A percentile compares a stretch with the other conserved stretches of the same genome.
Evolutionary conservation across 2,888 invertebrate genomes (phyloP).

Genomic region (Copidosoma aretas): DNA sequence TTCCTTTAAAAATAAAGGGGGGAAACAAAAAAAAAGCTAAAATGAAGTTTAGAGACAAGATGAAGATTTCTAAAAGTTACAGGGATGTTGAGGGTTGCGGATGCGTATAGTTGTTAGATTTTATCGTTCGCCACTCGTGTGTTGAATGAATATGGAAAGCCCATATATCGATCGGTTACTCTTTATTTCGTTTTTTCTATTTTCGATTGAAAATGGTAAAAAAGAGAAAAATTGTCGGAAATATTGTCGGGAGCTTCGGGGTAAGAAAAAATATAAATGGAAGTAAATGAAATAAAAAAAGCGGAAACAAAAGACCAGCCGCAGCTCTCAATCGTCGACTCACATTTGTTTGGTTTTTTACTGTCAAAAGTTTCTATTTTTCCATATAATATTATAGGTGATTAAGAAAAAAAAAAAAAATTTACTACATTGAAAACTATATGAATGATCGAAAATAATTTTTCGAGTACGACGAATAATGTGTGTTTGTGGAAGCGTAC

Average conservation of each 20-base stretch:
- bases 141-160: background rate
- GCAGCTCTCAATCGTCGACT: constrained; percentile 52
- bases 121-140: background rate
- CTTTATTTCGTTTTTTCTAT: no score
- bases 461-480: background rate
- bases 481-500: background rate
- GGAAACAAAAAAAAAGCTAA: constrained; percentile 31
- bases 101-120: constrained; percentile 27
- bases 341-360: constrained; percentile 62
- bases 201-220: background rate
- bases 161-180: background rate
- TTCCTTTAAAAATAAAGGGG: constrained; percentile 41
- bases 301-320: constrained; percentile 11
- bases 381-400: constrained; percentile 60
- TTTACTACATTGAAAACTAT: no score
- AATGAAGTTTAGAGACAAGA: background rate
- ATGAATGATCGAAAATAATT: background rate
- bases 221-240: background rate
- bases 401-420: constrained; percentile 59
- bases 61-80: constrained; percentile 50
- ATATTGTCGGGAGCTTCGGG: constrained; percentile 1
- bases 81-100: constrained; percentile 48
- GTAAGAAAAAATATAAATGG: background rate
- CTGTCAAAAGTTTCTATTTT: constrained; percentile 63
- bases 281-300: background rate